Base-by-base conservation (phyloP, 2,113 vertebrate species). In the Motacilla alba region DNA sequence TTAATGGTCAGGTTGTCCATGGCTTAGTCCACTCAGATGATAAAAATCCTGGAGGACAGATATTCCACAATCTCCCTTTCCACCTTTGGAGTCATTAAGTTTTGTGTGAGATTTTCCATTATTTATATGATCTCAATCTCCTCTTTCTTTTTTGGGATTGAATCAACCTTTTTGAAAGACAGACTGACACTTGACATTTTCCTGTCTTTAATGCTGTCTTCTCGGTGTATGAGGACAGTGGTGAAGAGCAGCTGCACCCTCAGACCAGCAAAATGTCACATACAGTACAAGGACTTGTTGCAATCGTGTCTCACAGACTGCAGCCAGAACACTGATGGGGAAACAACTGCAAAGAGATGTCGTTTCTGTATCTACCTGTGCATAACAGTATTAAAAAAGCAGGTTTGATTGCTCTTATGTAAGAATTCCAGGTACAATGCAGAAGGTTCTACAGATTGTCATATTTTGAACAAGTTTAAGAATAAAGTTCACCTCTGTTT, bases 141-240 rank as follows among this genome's bases (percentile, higher is more conserved):
- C 11, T 23, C 49, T 66, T 89, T 50, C 23, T 87, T 64, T 2
- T 39, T 66, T 90, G 22, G 15, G 1, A 47, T 70, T 67, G 37
- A 66, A 67, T 44, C 15, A 66, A 33, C 4, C 1, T 21, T 69
- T 87, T 52, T 59, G 58, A 55, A 82, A 33, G 56, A 49, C 10
- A 41, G 14, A 22, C 0, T 15, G 31, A 30, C n/a, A 13, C 24
- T 67, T 58, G n/a, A 17, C 2, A 19, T 70, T 82, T 41, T 64
- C 73, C 35, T 69, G 11, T n/a, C 35, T 55, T 67, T 39, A 26
- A 18, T 62, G 27, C 44, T 3, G 2, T 43, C 30, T 64, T 58
- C n/a, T 27, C 30, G 18, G 1, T 2, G 5, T 49, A 24, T 0
- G 1, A 78, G 14, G 53, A 26, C 8, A 39, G 31, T 0, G 0